phyloP scores from a whole-genome alignment of 2,113 vertebrate genomes.

The Cyprinus carpio region DNA sequence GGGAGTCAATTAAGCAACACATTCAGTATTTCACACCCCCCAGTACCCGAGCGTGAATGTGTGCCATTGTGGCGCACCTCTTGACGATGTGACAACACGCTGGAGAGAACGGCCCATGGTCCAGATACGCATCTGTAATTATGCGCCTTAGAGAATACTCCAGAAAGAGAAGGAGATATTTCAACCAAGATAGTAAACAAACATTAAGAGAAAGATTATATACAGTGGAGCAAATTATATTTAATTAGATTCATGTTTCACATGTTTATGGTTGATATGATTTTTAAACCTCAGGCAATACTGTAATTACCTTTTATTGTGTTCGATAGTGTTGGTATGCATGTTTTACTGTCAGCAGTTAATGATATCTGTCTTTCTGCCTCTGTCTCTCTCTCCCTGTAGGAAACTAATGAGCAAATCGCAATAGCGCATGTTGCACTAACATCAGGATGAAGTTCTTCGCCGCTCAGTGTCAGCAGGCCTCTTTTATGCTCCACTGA shows the following conservation, averaged over 20 bases:
- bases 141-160: conserved; percentile 30
- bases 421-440: conserved; percentile 65
- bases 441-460: conserved; percentile 67
- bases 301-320: conserved; percentile 45
- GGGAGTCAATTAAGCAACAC: conserved; percentile 48
- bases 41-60: conserved; percentile 22
- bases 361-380: conserved; percentile 36
- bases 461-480: conserved; percentile 53
- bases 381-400: conserved; percentile 55
- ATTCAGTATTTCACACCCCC: conserved; percentile 45
- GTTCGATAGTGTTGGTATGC: conserved; percentile 9
- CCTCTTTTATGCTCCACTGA: conserved; percentile 46
- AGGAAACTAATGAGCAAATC: conserved; percentile 64
- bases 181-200: conserved; percentile 34
- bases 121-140: conserved; percentile 29
- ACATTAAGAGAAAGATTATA: conserved; percentile 31
- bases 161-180: conserved; percentile 29
- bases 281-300: conserved; percentile 39
- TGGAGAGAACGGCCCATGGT: conserved; percentile 9
- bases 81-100: not conserved
- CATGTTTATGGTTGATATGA: conserved; percentile 43
- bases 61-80: not conserved
- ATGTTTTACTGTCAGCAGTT: conserved; percentile 37
- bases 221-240: conserved; percentile 24
- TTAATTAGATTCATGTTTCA: conserved; percentile 44